These are phyloP conservation scores for Plutomurus gul DNA, from an alignment of 1,140 invertebrate species.

Conservation along the genomic window DNA sequence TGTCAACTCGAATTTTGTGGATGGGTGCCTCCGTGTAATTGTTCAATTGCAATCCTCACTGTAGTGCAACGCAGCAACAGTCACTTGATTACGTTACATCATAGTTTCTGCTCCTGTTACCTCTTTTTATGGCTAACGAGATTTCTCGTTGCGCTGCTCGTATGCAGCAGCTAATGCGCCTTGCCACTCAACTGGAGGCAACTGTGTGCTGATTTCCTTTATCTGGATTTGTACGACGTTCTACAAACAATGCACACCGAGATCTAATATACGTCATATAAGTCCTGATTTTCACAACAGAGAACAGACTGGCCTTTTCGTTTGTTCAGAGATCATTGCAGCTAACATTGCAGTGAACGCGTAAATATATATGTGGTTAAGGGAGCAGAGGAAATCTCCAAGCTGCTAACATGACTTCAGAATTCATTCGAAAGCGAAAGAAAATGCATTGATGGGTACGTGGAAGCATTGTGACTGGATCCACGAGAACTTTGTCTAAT, in stretches of 20 bases:
- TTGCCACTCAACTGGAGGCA: too few relatives aligned
- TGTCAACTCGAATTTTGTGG: constrained; percentile 26
- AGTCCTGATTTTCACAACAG: too few relatives aligned
- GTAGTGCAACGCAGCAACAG: not conserved
- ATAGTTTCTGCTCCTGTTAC: not conserved
- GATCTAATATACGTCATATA: not conserved
- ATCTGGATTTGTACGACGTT: not conserved
- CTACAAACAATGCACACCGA: not conserved
- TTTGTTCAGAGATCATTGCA: too few relatives aligned
- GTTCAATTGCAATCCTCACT: not conserved
- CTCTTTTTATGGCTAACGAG: not conserved
- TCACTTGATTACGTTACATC: constrained; percentile 13
- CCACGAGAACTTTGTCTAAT: too few relatives aligned
- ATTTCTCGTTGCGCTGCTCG: not conserved
- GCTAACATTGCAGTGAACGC: too few relatives aligned
- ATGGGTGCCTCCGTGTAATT: constrained; percentile 35
- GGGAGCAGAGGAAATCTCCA: too few relatives aligned
- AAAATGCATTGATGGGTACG: too few relatives aligned
- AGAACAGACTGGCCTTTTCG: too few relatives aligned
- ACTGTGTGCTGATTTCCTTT: not conserved
- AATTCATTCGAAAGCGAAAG: too few relatives aligned
- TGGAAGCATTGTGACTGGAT: too few relatives aligned
- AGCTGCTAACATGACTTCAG: too few relatives aligned
- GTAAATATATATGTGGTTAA: too few relatives aligned
- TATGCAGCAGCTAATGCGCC: not conserved